Base-by-base conservation (phyloP, 2,113 vertebrate species). In the Clarias macrocephalus region DNA sequence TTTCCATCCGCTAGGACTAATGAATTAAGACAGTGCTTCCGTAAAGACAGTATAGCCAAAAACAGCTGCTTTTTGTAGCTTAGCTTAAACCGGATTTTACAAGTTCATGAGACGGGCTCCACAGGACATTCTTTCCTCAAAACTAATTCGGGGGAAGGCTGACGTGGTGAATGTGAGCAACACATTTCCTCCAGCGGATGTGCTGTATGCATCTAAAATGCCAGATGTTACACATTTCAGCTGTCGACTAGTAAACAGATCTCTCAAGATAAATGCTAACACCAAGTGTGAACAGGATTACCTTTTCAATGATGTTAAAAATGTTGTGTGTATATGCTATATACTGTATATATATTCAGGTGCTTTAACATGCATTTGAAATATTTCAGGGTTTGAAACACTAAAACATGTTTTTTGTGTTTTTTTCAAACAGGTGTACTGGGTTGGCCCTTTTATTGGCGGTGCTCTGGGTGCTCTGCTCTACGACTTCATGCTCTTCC, bases 401-500 rank as follows among this genome's bases (percentile, higher is more conserved):
- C 15, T 72, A 54, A n/a, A 85, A 21, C 18, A 3, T 15, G 6
- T 60, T 10, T 0, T 87, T 9, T 68, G 63, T 37, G 33, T 37
- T 37, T 3, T 37, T 2, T 37, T 37, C 3, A 37, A 48, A 68
- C 92, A 98, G 97, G 97, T 99, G 66, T 99, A 97, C 93, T 98
- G 98, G 97, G 96, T 97, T 60, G 97, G 97, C 62, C 97, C 98
- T 9, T 94, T 98, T 94, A 96, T 97, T 60, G 98, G 97, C 5
- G 96, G 94, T 0, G 95, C 95, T 72, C 89, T 98, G 89, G 97
- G 96, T 4, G 96, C 96, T 82, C 93, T 98, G 91, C 91, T 98
- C 30, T 99, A 99, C 5, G 97, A 99, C 92, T 97, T 99, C 92
- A 92, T 97, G 88, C 95, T 98, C 88, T 97, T 97, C 92, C 98